phyloP scores from a whole-genome alignment of 2,113 vertebrate genomes.

The Vanacampus margaritifer region DNA sequence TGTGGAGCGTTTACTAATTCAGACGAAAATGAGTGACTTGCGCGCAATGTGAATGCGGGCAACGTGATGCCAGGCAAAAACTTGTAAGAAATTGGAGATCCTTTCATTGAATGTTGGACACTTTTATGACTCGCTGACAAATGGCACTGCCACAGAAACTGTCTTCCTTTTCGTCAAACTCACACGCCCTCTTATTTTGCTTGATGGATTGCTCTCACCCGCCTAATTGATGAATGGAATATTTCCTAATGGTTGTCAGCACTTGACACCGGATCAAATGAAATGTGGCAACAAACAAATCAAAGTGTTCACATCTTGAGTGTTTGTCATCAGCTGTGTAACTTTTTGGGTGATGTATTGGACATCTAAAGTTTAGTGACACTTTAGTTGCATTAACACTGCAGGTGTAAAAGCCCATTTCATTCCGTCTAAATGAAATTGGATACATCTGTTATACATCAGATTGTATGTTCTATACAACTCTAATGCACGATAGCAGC shows the following conservation, averaged over 20 bases:
- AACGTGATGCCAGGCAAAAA: constrained; percentile 13
- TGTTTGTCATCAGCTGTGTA: neutral
- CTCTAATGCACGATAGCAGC: neutral
- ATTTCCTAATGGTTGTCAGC: neutral
- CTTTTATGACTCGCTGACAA: constrained; percentile 13
- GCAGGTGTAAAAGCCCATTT: neutral
- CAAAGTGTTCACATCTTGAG: neutral
- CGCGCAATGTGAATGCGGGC: constrained; percentile 12
- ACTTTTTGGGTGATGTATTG: neutral
- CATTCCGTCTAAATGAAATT: too few species aligned
- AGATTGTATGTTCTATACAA: too few species aligned
- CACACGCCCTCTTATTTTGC: neutral
- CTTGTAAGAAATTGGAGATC: constrained; percentile 2
- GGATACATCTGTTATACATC: too few species aligned
- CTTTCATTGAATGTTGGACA: constrained; percentile 2
- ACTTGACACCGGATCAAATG: neutral
- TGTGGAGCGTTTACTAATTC: constrained; percentile 39
- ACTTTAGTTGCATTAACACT: neutral
- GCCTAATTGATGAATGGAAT: constrained; percentile 1
- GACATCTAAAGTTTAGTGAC: neutral
- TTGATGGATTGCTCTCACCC: neutral
- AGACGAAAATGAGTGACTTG: constrained; percentile 26
- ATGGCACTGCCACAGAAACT: constrained; percentile 8
- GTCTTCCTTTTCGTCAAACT: constrained; percentile 9
- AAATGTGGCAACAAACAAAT: neutral